phyloP scores from a whole-genome alignment of 2,888 invertebrate species.

The Xestoiulus laeticollis region DNA sequence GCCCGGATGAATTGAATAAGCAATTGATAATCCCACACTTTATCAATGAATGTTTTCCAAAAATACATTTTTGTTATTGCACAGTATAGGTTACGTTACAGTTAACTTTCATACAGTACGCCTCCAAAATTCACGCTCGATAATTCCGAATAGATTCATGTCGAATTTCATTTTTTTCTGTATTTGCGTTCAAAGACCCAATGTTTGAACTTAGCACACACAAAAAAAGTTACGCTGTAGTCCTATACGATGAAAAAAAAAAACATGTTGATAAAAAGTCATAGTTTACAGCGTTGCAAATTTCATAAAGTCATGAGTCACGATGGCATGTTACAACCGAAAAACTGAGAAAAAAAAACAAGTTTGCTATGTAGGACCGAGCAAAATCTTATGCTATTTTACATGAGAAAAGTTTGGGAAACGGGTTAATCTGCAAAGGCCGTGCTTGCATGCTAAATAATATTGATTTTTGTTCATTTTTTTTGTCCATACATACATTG shows the following conservation, averaged over 20 bases:
- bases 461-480: slow-evolving; percentile 16
- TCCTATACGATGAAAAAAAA: not conserved
- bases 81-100: too few relatives aligned
- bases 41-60: not conserved
- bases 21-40: not conserved
- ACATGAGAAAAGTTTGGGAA: slow-evolving; percentile 6
- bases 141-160: not conserved
- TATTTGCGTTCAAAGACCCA: slow-evolving; percentile 26
- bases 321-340: slow-evolving; percentile 16
- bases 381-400: not conserved
- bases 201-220: slow-evolving; percentile 8
- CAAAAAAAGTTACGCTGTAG: not conserved
- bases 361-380: slow-evolving; percentile 9
- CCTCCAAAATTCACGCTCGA: slow-evolving; percentile 13
- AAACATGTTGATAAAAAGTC: slow-evolving; percentile 8
- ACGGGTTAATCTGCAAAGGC: slow-evolving; percentile 8
- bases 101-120: not conserved
- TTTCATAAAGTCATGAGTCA: slow-evolving; percentile 26
- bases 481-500: not conserved
- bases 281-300: slow-evolving; percentile 10
- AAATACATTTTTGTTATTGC: too few relatives aligned
- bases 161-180: not conserved
- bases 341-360: slow-evolving; percentile 1
- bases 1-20: not conserved
- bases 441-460: slow-evolving; percentile 16